These are phyloP conservation scores for Mechanitis mazaeus DNA, from an alignment of 2,888 invertebrate species.

Conservation along the genomic window DNA sequence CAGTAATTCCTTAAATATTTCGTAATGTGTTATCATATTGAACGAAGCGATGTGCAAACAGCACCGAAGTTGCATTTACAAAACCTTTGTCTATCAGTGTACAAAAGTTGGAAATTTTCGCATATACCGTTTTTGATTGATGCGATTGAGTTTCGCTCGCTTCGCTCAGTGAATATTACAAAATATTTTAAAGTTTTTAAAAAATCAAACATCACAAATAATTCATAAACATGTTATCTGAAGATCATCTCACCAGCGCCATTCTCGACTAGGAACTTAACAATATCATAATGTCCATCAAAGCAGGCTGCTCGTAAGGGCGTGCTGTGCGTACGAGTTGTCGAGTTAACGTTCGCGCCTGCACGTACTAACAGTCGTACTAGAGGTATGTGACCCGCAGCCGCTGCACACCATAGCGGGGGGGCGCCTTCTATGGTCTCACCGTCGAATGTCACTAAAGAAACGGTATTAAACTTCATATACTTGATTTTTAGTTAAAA, in stretches of 20 bases:
- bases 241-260: constrained; percentile 82
- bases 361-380: constrained; percentile 89
- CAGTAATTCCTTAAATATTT: too few relatives aligned
- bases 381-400: constrained; percentile 93
- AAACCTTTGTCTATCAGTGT: too few relatives aligned
- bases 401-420: constrained; percentile 98
- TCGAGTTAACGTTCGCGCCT: constrained; percentile 95
- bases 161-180: background rate
- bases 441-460: constrained; percentile 94
- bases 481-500: too few relatives aligned
- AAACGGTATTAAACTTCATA: constrained; percentile 8
- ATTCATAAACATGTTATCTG: background rate
- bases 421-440: constrained; percentile 98
- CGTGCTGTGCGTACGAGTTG: constrained; percentile 95
- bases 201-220: background rate
- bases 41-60: too few relatives aligned
- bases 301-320: constrained; percentile 97
- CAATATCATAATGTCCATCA: constrained; percentile 96
- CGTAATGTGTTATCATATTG: too few relatives aligned
- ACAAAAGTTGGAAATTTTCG: too few relatives aligned
- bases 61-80: too few relatives aligned
- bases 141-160: too few relatives aligned
- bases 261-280: constrained; percentile 92
- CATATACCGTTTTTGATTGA: too few relatives aligned
- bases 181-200: background rate